Evolutionary conservation across 1,140 invertebrate genomes (phyloP).

Genomic region (Caenorhabditis briggsae): DNA sequence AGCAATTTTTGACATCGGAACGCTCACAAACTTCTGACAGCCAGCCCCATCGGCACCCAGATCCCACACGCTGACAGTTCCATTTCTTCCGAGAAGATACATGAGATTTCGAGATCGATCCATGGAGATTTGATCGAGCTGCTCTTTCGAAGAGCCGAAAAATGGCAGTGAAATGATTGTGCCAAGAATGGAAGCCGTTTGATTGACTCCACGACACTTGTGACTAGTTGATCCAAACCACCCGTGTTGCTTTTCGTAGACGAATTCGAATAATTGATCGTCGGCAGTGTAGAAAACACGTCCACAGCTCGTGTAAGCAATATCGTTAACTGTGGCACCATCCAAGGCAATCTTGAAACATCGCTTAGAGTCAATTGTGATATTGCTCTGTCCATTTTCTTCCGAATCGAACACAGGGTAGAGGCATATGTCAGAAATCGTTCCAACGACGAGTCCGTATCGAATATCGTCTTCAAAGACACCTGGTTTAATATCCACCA

Average conservation of each 20-base stretch:
- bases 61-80: slow-evolving; percentile 88
- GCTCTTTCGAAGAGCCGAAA: slow-evolving; percentile 82
- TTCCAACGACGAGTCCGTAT: slow-evolving; percentile 85
- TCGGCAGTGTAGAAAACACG: slow-evolving; percentile 95
- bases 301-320: slow-evolving; percentile 86
- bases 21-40: slow-evolving; percentile 83
- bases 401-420: slow-evolving; percentile 62
- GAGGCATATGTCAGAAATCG: slow-evolving; percentile 81
- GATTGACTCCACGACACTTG: slow-evolving; percentile 92
- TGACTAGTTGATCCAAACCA: slow-evolving; percentile 84
- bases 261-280: slow-evolving; percentile 93
- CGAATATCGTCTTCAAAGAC: slow-evolving; percentile 69
- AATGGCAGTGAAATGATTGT: slow-evolving; percentile 54
- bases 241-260: slow-evolving; percentile 90
- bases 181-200: slow-evolving; percentile 81
- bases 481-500: slow-evolving; percentile 75
- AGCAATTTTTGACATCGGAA: slow-evolving; percentile 85
- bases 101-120: slow-evolving; percentile 91
- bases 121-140: slow-evolving; percentile 87
- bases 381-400: slow-evolving; percentile 81
- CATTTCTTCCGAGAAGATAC: slow-evolving; percentile 86
- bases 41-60: slow-evolving; percentile 86
- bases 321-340: slow-evolving; percentile 87
- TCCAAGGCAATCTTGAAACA: slow-evolving; percentile 85
- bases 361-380: not conserved